Conservation (phyloP, 2,113 vertebrate species). For the Clarias gariepinus region DNA sequence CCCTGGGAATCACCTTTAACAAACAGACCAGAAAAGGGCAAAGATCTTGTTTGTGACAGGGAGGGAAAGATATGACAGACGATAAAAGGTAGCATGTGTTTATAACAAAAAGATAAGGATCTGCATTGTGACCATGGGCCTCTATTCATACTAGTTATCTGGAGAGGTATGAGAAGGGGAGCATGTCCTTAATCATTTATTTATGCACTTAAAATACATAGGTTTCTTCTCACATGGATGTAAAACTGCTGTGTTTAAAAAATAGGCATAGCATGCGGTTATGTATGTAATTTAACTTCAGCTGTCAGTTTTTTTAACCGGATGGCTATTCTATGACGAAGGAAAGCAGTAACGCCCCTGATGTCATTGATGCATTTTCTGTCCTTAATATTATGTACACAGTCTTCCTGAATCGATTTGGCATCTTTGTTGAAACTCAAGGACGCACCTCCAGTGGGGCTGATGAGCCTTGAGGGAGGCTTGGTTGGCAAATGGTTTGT, state of each 20-base stretch:
- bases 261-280: background rate
- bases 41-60: constrained; percentile 39
- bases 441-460: constrained; percentile 63
- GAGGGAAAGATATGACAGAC: constrained; percentile 28
- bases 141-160: constrained; percentile 31
- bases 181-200: background rate
- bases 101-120: constrained; percentile 39
- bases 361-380: constrained; percentile 51
- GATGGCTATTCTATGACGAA: background rate
- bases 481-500: constrained; percentile 66
- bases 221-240: background rate
- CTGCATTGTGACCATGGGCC: constrained; percentile 10
- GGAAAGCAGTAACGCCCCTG: constrained; percentile 3
- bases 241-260: background rate
- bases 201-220: background rate
- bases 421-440: constrained; percentile 72
- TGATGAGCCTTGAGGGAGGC: constrained; percentile 64
- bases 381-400: constrained; percentile 64
- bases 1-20: constrained; percentile 39
- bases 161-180: background rate
- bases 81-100: constrained; percentile 34
- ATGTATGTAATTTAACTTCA: background rate
- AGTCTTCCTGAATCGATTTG: constrained; percentile 69
- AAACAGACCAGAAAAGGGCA: constrained; percentile 44
- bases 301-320: background rate